Evolutionary conservation across 1,140 invertebrate genomes (phyloP).

Genomic region (Achroia grisella): DNA sequence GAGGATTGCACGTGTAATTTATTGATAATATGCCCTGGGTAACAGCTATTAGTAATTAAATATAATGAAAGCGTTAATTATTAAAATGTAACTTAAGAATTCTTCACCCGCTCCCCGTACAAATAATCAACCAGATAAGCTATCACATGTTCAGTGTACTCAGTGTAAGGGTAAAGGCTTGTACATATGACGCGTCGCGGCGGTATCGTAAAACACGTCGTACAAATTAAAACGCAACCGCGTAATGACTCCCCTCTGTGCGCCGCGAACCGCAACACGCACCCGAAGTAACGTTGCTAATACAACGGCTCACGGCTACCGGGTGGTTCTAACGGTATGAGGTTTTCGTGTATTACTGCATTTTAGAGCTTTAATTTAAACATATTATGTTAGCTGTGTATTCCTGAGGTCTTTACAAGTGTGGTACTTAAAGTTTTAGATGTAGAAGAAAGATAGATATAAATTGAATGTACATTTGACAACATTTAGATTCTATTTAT

Average conservation of each 20-base stretch:
- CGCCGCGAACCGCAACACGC: not conserved
- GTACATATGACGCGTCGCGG: constrained; percentile 6
- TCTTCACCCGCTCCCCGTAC: no score
- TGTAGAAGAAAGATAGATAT: no score
- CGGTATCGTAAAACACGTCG: constrained; percentile 39
- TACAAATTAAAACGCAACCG: constrained; percentile 60
- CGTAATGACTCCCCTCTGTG: constrained; percentile 33
- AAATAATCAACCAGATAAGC: constrained; percentile 11
- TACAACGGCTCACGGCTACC: not conserved
- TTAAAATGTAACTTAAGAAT: no score
- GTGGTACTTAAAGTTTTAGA: no score
- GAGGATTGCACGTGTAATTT: no score
- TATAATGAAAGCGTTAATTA: no score
- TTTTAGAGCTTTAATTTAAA: not conserved
- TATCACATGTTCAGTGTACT: constrained; percentile 9
- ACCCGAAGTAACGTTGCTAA: constrained; percentile 1
- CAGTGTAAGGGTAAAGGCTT: constrained; percentile 9
- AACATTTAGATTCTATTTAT: no score
- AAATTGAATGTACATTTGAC: no score
- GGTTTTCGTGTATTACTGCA: constrained; percentile 14
- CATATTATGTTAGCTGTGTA: no score
- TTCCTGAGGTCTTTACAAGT: no score
- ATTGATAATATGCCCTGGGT: not conserved
- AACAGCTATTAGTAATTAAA: no score
- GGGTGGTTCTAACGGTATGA: not conserved